These are phyloP conservation scores for Brachionus koreanus DNA, from an alignment of 1,140 invertebrate genomes.

Conservation along the genomic window DNA sequence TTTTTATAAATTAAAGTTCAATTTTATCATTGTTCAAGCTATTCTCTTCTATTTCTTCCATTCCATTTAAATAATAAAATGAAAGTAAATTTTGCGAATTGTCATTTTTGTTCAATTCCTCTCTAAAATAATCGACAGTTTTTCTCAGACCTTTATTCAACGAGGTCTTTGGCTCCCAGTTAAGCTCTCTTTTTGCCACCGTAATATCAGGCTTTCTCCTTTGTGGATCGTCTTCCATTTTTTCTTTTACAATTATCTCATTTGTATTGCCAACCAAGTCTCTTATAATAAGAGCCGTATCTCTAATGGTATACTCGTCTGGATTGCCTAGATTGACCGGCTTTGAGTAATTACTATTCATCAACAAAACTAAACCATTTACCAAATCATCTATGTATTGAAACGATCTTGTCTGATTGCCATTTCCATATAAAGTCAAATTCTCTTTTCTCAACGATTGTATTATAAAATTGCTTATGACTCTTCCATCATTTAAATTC, in stretches of 20 bases:
- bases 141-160: slow-evolving; percentile 77
- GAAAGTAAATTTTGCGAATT: not conserved
- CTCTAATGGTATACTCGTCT: slow-evolving; percentile 89
- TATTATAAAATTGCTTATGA: slow-evolving; percentile 97
- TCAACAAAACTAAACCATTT: slow-evolving; percentile 83
- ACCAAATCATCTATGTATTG: slow-evolving; percentile 97
- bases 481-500: slow-evolving; percentile 97
- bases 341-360: slow-evolving; percentile 86
- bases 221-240: slow-evolving; percentile 89
- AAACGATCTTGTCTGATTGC: slow-evolving; percentile 92
- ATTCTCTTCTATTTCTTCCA: not conserved
- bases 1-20: not conserved
- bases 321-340: slow-evolving; percentile 98
- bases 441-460: slow-evolving; percentile 90
- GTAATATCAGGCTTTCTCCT: slow-evolving; percentile 85
- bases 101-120: slow-evolving; percentile 62
- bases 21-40: not conserved
- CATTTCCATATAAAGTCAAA: slow-evolving; percentile 93
- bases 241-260: slow-evolving; percentile 58
- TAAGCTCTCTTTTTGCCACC: slow-evolving; percentile 75
- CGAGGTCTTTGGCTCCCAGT: slow-evolving; percentile 87
- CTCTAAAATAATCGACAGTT: slow-evolving; percentile 84
- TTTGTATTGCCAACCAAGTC: slow-evolving; percentile 60
- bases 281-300: slow-evolving; percentile 89
- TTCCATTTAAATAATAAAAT: not conserved